Conservation (phyloP, 2,888 invertebrate genomes). For the Schizotus pectinicornis region DNA sequence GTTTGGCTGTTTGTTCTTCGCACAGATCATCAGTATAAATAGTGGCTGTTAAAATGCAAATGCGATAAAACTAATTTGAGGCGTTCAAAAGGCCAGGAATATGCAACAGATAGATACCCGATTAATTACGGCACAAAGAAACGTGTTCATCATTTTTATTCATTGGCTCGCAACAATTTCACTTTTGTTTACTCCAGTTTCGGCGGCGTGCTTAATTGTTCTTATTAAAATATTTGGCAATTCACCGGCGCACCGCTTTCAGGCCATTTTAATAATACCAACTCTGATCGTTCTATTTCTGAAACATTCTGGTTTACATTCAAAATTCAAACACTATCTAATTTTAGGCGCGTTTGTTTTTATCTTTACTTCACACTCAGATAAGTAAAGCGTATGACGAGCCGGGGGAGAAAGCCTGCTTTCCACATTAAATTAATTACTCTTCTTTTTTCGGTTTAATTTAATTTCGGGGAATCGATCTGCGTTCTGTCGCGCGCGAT, state of each 20-base stretch:
- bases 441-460: too few species aligned
- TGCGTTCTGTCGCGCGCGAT: too few species aligned
- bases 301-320: conserved; percentile 37
- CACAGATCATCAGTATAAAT: not conserved
- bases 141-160: too few species aligned
- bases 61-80: too few species aligned
- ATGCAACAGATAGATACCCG: too few species aligned
- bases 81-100: too few species aligned
- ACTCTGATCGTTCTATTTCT: conserved; percentile 39
- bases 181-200: not conserved
- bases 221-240: conserved; percentile 32
- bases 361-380: conserved; percentile 28
- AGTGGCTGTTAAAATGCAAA: not conserved
- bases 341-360: conserved; percentile 38
- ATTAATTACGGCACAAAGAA: too few species aligned
- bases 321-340: conserved; percentile 36
- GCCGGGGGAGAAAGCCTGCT: not conserved
- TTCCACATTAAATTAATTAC: too few species aligned
- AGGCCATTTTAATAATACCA: conserved; percentile 36
- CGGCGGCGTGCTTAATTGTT: not conserved
- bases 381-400: conserved; percentile 20
- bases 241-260: conserved; percentile 15
- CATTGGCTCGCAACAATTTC: too few species aligned
- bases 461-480: too few species aligned
- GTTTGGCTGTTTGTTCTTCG: not conserved